Evolutionary conservation across 1,140 invertebrate species (phyloP), one percentile per base, ranked within the genome.

Genomic region (Brachionus sp.): DNA sequence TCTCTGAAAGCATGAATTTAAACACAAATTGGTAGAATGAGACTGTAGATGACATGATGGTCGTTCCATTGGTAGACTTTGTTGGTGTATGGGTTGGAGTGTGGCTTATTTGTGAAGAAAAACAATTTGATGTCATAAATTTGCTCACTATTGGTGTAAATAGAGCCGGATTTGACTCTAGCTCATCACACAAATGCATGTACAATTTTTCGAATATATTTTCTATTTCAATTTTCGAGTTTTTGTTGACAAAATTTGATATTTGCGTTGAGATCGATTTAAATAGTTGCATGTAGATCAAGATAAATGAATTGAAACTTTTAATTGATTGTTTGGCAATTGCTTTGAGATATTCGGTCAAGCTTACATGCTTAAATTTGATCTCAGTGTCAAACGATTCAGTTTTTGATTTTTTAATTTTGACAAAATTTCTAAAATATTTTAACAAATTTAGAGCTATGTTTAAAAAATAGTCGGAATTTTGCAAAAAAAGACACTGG

Each of bases 241-340:
- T 75, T 75, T 44, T 75, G 39, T 75, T 75, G n/a, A 75, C 70
- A 75, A 75, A 75, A 75, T 75, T 75, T 44, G 70, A 75, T 7
- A 46, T 75, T 75, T 75, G 70, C 7, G 23, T 75, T 12, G 70
- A 75, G 12, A 75, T 46, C 0, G 70, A 75, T 46, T 75, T 75
- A 39, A 75, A 75, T 12, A 75, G 39, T 46, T 75, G 70, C 10
- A 5, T 29, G 16, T 75, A 75, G 0, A 75, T 25, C 7, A 5
- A 12, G 1, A 23, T 12, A 1, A 50, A n/a, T 46, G n/a, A 3
- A 3, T 16, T 23, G 7, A 13, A 46, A 35, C 29, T 33, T 75
- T 46, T 75, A 1, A 75, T 44, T 16, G 39, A 13, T 12, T 29
- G 19, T 25, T 75, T 75, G 13, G 3, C 3, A 9, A 44, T 46